Percentiles rank a stretch among this genome's conserved stretches.
These are phyloP conservation scores for Atrina japonica DNA, from an alignment of 2,888 invertebrate genomes.

Conservation along the genomic window DNA sequence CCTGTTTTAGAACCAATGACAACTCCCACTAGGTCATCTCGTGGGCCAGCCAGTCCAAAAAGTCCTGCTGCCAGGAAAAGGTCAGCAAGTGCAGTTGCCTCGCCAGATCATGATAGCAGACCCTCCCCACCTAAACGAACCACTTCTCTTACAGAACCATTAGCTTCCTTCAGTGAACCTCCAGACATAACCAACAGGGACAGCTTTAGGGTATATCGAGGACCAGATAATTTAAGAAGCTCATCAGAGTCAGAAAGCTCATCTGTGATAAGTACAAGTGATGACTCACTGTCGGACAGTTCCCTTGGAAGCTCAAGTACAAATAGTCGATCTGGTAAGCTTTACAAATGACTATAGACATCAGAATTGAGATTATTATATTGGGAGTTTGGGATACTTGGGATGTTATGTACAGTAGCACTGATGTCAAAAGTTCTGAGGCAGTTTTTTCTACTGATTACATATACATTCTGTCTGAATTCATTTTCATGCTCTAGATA, in stretches of 20 bases:
- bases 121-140: conserved; percentile 72
- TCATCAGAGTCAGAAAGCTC: conserved; percentile 76
- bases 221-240: conserved; percentile 65
- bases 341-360: too few relatives aligned
- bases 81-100: conserved; percentile 66
- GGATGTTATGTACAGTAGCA: too few relatives aligned
- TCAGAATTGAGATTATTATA: too few relatives aligned
- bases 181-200: conserved; percentile 75
- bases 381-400: too few relatives aligned
- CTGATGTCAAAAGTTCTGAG: too few relatives aligned
- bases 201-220: conserved; percentile 82
- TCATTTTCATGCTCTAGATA: too few relatives aligned
- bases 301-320: conserved; percentile 69
- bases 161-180: conserved; percentile 59
- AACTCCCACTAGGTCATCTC: conserved; percentile 55
- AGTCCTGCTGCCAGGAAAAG: conserved; percentile 69
- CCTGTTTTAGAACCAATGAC: conserved; percentile 62
- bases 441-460: too few relatives aligned
- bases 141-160: conserved; percentile 63
- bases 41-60: conserved; percentile 55
- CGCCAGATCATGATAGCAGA: conserved; percentile 49
- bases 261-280: conserved; percentile 75
- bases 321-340: conserved; percentile 72
- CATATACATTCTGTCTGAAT: too few relatives aligned
- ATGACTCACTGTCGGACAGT: conserved; percentile 72